Evolutionary conservation across 1,140 invertebrate genomes (phyloP), one percentile per base, ranked within the genome.

Genomic region (Stratiolaelaps scimitus): DNA sequence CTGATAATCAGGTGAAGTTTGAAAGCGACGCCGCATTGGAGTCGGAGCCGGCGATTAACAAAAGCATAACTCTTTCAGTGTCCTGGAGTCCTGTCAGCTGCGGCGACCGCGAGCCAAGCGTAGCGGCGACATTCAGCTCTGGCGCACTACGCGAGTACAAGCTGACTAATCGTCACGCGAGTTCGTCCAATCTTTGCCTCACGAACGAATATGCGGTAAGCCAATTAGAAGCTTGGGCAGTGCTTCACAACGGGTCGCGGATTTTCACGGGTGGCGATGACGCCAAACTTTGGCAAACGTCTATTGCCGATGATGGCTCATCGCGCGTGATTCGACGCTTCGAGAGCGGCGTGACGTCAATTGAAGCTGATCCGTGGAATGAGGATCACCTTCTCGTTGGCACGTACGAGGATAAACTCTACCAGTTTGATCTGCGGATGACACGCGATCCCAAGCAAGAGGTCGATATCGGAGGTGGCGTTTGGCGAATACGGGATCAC

Each of bases 391-490:
- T 60, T 60, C 53, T 60, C 2, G 53, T 60, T 2, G 53, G 53
- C 2, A 60, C 53, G 34, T 60, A 60, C 20, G 53, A 60, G 34
- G 53, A 60, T 34, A 60, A 60, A 15, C 26, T 60, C 17, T 60
- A 60, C 23, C 26, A 23, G 34, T 60, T 60, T 23, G 53, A 60
- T 60, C 53, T 60, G 10, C 13, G 53, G 20, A 60, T 15, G 17
- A 60, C 26, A 1, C 26, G 26, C 13, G 2, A 60, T 17, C 23
- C 53, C 1, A 29, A 19, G 23, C 53, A 29, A 15, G 53, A 60
- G 23, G 34, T 29, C 26, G 15, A 60, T 23, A 26, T 26, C 23
- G 53, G 53, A 4, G 53, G 53, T 20, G 53, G 53, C 1, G 23
- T 60, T 26, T 60, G 53, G 53, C 53, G 53, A 1, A 60, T 60